Evolutionary conservation across 2,888 invertebrate species (phyloP), one percentile per base, ranked within the genome.

Genomic region (Cetonia aurata): DNA sequence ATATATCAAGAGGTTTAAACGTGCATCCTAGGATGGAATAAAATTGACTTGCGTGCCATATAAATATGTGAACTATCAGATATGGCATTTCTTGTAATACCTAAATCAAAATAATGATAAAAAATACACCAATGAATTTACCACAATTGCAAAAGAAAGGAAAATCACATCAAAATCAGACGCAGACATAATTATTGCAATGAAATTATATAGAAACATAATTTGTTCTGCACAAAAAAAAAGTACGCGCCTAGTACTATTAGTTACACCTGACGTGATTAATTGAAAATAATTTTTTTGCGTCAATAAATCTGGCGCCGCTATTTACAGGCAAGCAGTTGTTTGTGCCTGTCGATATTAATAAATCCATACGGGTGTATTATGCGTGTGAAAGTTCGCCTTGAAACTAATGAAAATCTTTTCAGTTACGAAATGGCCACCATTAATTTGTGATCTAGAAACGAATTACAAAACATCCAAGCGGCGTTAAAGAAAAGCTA

Each of bases 381-480:
- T 53, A 31, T 19, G 31, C 53, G 31, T 53, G 53, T 53, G 53
- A 53, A 53, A 53, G 53, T 25, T 17, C n/a, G 53, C 53, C 31
- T 19, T 53, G 25, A 53, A 53, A 53, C 31, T 53, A 25, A 53
- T 53, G 53, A 25, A 53, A 53, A 53, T 53, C 53, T 53, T 53
- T 17, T 19, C 19, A n/a, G 4, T 53, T 53, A 25, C 53, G 53
- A 25, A 53, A 53, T 17, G 12, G 25, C 25, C 4, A 25, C 52
- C 19, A 25, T 52, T 52, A 17, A 9, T 25, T 25, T 52, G 25
- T 25, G 25, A 19, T 25, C 31, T 19, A 12, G 25, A 25, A 53
- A 53, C 12, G 19, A n/a, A 10, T 25, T 25, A 25, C 25, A 25
- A 25, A 25, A n/a, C 3, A 25, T 3, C 25, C 25, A 25, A 4